Conservation (phyloP, 1,140 invertebrate genomes). For the Aphelenchoides avenae region DNA sequence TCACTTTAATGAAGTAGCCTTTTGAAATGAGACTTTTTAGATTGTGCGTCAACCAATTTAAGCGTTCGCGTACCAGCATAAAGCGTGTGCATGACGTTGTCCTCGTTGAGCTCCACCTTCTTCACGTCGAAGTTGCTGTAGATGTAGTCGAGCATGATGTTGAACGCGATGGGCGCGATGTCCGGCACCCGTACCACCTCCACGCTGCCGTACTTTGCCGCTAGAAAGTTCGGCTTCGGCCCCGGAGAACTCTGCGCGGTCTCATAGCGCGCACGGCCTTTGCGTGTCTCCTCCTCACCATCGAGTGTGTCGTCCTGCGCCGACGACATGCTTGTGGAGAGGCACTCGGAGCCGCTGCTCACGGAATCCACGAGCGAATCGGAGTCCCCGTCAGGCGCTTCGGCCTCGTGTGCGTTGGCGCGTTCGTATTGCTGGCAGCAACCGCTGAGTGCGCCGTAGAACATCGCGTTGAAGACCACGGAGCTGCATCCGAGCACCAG, state of each 20-base stretch:
- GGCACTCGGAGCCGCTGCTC: slow-evolving; percentile 6
- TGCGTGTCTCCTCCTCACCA: slow-evolving; percentile 4
- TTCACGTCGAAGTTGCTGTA: slow-evolving; percentile 24
- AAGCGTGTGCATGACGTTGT: slow-evolving; percentile 23
- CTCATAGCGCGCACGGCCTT: slow-evolving; percentile 2
- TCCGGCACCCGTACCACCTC: slow-evolving; percentile 21
- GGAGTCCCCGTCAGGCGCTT: slow-evolving; percentile 5
- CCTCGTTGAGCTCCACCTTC: slow-evolving; percentile 15
- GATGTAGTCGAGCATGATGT: slow-evolving; percentile 22
- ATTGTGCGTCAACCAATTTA: not conserved
- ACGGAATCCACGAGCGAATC: slow-evolving; percentile 1
- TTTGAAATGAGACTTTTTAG: not conserved
- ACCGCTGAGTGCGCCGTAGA: slow-evolving; percentile 15
- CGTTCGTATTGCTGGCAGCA: not conserved
- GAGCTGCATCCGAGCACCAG: slow-evolving; percentile 18
- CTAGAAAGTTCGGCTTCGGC: slow-evolving; percentile 13
- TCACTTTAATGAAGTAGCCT: no score
- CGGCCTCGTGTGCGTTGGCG: not conserved
- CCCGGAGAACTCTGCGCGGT: slow-evolving; percentile 11
- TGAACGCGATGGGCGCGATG: slow-evolving; percentile 18
- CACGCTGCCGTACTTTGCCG: no score
- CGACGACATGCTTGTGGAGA: not conserved
- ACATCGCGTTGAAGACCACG: slow-evolving; percentile 30
- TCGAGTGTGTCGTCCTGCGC: slow-evolving; percentile 3
- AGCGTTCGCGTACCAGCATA: slow-evolving; percentile 22